Evolutionary conservation across 2,797 vertebrate genomes (phyloP).

Genomic region (Clamator glandarius): DNA sequence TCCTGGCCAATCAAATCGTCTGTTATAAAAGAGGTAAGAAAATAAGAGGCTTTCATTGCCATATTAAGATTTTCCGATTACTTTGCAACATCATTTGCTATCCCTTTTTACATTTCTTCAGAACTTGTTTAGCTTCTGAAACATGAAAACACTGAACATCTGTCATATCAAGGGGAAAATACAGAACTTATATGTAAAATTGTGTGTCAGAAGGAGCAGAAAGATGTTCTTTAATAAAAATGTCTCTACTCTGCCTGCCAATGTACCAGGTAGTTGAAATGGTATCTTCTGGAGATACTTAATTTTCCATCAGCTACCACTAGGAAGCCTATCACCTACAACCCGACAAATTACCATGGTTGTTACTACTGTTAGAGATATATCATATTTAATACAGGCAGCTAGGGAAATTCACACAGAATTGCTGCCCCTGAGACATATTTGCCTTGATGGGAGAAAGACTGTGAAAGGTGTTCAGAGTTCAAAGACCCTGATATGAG

Average conservation of each 20-base stretch:
- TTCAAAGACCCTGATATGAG: background rate
- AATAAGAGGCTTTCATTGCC: background rate
- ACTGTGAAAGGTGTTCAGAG: background rate
- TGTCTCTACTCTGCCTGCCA: background rate
- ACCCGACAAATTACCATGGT: background rate
- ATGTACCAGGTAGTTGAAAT: background rate
- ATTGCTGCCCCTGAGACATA: background rate
- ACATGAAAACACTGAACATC: background rate
- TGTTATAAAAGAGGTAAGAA: background rate
- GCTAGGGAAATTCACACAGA: background rate
- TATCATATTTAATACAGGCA: background rate
- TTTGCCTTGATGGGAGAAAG: background rate
- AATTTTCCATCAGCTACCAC: background rate
- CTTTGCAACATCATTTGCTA: background rate
- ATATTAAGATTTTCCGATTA: background rate
- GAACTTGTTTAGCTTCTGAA: background rate
- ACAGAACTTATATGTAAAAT: background rate
- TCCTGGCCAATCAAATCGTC: background rate
- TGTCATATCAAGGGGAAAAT: background rate
- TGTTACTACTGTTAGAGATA: background rate
- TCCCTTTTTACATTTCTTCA: background rate
- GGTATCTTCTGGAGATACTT: background rate
- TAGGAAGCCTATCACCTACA: background rate
- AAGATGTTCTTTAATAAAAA: conserved; percentile 15
- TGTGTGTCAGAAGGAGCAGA: background rate